Base-by-base conservation (phyloP, 2,113 vertebrate species). In the Meriones unguiculatus region DNA sequence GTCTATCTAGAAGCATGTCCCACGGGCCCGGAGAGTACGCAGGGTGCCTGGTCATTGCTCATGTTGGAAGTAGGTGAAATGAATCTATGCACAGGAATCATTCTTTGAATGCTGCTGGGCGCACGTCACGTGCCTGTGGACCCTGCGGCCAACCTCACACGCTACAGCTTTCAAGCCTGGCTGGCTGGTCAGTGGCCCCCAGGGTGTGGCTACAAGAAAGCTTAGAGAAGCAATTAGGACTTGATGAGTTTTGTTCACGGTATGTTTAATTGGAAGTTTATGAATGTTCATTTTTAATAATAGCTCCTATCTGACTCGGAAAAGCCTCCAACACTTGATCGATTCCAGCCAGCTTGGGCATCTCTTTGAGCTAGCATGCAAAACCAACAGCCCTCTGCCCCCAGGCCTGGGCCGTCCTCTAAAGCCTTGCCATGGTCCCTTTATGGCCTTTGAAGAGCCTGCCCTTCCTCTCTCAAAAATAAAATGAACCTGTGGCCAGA, bases 341-440 rank as follows among this genome's bases (percentile, higher is more conserved):
- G 9, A 41, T 54, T 67, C 77, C 85, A 5, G 52, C 25, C 2
- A 2, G 1, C 57, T 72, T 1, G 18, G 2, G 4, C 0, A 6
- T 80, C 5, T 25, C 57, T 72, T 50, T n/a, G 41, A 22, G 3
- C 86, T 24, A 62, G 54, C n/a, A 11, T 13, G 32, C 32, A 35
- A 70, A 1, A 64, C 67, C 22, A 69, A 59, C 28, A 20, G 14
- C 1, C 11, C 67, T 52, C 70, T 7, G 20, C 86, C 80, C 13
- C 41, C 13, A 41, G 7, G 2, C 52, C 87, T 17, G 41, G 7
- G 17, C 65, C 24, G 5, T 25, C 46, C 14, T 7, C n/a, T 2
- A 17, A 15, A 38, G 25, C 1, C 4, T 35, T 13, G 0, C n/a
- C 0, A 0, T 18, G 64, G 62, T 91, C 92, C 50, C 35, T 75